phyloP scores from a whole-genome alignment of 2,797 vertebrate genomes.

The Catamblyrhynchus diadema region DNA sequence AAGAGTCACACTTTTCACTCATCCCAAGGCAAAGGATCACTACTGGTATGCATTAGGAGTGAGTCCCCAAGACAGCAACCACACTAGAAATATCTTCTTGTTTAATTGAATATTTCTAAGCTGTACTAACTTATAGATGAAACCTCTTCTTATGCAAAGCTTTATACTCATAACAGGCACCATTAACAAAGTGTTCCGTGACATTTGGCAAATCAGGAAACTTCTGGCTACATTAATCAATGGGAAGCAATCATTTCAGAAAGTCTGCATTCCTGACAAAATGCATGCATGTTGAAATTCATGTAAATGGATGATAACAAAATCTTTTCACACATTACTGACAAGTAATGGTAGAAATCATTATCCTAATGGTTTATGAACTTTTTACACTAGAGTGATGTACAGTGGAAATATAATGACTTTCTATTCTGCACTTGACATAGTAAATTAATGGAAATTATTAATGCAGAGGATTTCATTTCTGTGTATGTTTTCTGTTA shows the following conservation, averaged over 20 bases:
- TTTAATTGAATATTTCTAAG: background rate
- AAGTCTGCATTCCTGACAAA: conserved; percentile 45
- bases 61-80: background rate
- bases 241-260: conserved; percentile 33
- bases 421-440: conserved; percentile 19
- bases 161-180: conserved; percentile 5
- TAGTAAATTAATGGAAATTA: conserved; percentile 25
- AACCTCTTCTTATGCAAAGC: background rate
- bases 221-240: conserved; percentile 45
- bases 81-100: background rate
- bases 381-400: conserved; percentile 44
- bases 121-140: background rate
- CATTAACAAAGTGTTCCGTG: conserved; percentile 27
- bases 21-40: background rate
- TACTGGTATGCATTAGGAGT: background rate
- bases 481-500: background rate
- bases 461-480: background rate
- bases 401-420: conserved; percentile 61
- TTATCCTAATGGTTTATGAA: conserved; percentile 71
- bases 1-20: background rate
- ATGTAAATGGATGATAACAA: conserved; percentile 60
- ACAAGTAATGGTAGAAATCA: conserved; percentile 63
- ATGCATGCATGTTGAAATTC: conserved; percentile 54
- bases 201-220: conserved; percentile 29
- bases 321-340: conserved; percentile 69